Conservation (phyloP, 2,888 invertebrate genomes). For the Lasius platythorax region DNA sequence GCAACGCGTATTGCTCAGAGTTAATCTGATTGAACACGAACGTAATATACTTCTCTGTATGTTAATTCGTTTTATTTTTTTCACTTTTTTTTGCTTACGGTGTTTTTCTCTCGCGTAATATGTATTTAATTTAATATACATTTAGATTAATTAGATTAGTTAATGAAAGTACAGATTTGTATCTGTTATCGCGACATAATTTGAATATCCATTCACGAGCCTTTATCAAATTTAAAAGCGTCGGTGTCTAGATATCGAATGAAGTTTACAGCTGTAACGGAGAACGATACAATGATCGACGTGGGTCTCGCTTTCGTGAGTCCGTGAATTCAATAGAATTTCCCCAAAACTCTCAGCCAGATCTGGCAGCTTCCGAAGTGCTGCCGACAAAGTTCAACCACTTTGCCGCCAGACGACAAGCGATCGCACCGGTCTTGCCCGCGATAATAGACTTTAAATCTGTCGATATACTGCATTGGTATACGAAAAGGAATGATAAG, state of each 20-base stretch:
- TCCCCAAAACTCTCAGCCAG: constrained; percentile 59
- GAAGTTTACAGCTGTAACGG: constrained; percentile 38
- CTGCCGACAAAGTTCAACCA: constrained; percentile 69
- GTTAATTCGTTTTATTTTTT: not conserved
- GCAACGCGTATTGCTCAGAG: constrained; percentile 1
- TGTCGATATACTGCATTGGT: constrained; percentile 52
- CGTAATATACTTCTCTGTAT: not conserved
- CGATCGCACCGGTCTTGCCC: constrained; percentile 30
- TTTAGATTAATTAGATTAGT: not conserved
- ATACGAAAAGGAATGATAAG: constrained; percentile 55
- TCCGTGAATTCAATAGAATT: constrained; percentile 65
- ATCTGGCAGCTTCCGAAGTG: constrained; percentile 52
- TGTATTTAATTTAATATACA: not conserved
- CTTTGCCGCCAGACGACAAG: constrained; percentile 59
- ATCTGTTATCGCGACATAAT: not conserved
- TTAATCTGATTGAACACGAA: constrained; percentile 31
- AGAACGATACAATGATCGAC: constrained; percentile 35
- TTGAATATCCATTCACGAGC: not conserved
- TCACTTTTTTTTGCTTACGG: not conserved
- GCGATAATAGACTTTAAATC: constrained; percentile 63
- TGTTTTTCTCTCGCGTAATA: not conserved
- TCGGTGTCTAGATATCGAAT: not conserved
- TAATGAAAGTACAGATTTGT: not conserved
- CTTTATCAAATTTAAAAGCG: not conserved
- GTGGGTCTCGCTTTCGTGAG: constrained; percentile 24